Base-by-base conservation (phyloP, 2,113 vertebrate genomes). In the Mustelus asterias region DNA sequence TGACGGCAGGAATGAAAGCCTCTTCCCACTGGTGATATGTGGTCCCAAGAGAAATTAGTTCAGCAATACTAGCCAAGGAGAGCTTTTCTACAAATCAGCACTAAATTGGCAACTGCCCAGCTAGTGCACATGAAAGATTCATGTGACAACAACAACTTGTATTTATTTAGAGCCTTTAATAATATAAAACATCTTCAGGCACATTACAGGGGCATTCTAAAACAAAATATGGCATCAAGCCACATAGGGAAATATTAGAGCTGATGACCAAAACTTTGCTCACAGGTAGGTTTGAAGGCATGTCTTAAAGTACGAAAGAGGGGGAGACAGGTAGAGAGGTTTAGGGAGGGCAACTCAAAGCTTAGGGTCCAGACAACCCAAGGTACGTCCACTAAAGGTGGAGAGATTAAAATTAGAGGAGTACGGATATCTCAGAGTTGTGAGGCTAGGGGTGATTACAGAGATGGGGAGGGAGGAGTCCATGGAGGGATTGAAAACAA, bases 21-120 rank as follows among this genome's bases (percentile, higher is more conserved):
- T 65, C 33, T 58, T 37, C 60, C 16, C 63, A n/a, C 60, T 93
- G 89, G 8, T 33, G 88, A 90, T 22, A 67, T 1, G 9, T 93
- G 60, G 60, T 65, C 89, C 60, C 89, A 67, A 93, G n/a, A 93
- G 60, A 93, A 22, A 93, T 93, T 22, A 65, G 60, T 93, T 37
- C 60, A 37, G n/a, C 16, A n/a, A 44, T 22, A 20, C 89, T 3
- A 20, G 60, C n/a, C 89, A 65, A 9, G 4, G 89, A 93, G 89
- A 60, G 20, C 88, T 9, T 93, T 93, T 93, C 89, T 18, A 37
- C 22, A 63, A 93, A 65, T 93, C 89, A 83, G 37, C 18, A 22
- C 14, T 18, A 65, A 63, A 20, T 67, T 93, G 60, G 33, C 60
- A 37, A 65, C 89, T 11, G 10, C 58, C 58, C 6, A 18, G 14